Evolutionary conservation across 1,140 invertebrate species (phyloP).

Genomic region (Venustaconcha ellipsiformis): DNA sequence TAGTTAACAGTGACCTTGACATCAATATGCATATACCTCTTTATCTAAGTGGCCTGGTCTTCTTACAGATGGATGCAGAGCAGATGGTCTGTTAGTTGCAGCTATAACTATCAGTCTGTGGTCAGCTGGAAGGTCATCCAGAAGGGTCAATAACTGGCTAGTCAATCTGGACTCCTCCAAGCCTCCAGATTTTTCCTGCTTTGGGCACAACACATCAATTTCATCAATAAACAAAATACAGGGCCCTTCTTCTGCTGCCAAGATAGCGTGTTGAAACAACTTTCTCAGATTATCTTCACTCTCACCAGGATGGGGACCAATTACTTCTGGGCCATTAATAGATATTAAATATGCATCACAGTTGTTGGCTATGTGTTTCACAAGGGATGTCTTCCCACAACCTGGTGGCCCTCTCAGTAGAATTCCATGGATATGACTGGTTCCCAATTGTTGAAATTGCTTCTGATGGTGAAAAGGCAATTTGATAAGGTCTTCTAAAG

Average conservation of each 20-base stretch:
- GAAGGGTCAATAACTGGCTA: conserved; percentile 41
- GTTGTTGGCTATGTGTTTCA: conserved; percentile 41
- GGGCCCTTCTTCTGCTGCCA: conserved; percentile 51
- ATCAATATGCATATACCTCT: conserved; percentile 45
- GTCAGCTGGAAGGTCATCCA: conserved; percentile 43
- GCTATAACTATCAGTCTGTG: conserved; percentile 56
- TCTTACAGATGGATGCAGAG: conserved; percentile 50
- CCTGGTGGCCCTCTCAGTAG: conserved; percentile 62
- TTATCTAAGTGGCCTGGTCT: conserved; percentile 61
- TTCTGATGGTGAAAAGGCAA: conserved; percentile 29
- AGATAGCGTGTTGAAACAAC: conserved; percentile 49
- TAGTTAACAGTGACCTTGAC: not conserved
- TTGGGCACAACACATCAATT: conserved; percentile 59
- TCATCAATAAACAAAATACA: conserved; percentile 66
- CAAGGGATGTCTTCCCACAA: conserved; percentile 63
- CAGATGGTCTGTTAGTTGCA: conserved; percentile 58
- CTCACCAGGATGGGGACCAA: conserved; percentile 56
- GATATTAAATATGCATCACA: conserved; percentile 48
- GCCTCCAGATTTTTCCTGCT: conserved; percentile 22
- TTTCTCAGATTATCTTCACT: conserved; percentile 53
- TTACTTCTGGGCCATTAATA: conserved; percentile 59
- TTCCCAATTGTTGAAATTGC: conserved; percentile 14
- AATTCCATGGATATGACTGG: conserved; percentile 44
- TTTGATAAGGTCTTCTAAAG: conserved; percentile 48
- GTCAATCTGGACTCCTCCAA: conserved; percentile 35